phyloP scores from a whole-genome alignment of 2,888 invertebrate species.

The Drosophila borborema region DNA sequence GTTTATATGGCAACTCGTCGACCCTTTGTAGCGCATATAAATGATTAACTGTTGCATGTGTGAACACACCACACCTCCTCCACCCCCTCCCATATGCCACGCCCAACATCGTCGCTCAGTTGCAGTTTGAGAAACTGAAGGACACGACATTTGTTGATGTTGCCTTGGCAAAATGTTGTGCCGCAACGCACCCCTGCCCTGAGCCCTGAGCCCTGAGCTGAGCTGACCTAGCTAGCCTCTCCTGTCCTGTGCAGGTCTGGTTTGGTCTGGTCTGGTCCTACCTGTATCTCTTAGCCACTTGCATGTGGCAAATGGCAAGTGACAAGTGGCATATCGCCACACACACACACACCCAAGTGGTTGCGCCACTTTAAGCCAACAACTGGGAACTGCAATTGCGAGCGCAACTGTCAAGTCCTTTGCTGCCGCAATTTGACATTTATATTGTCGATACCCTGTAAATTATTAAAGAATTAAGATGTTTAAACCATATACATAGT shows the following conservation, averaged over 20 bases:
- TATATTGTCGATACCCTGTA: conserved; percentile 30
- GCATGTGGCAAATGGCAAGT: conserved; percentile 36
- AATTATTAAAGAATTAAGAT: neutral
- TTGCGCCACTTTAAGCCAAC: conserved; percentile 60
- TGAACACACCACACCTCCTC: too few relatives aligned
- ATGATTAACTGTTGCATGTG: conserved; percentile 77
- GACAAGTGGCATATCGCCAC: conserved; percentile 37
- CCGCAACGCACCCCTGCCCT: conserved; percentile 1
- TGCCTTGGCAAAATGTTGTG: conserved; percentile 36
- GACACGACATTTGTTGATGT: conserved; percentile 45
- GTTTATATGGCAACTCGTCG: conserved; percentile 5
- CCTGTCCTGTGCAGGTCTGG: neutral
- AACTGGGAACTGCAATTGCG: conserved; percentile 18
- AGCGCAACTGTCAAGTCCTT: conserved; percentile 36
- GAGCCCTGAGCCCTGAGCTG: too few relatives aligned
- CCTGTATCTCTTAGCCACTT: conserved; percentile 13
- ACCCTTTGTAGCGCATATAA: conserved; percentile 36
- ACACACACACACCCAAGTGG: conserved; percentile 47
- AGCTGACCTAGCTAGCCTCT: neutral
- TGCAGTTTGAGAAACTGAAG: conserved; percentile 52
- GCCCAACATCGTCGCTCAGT: conserved; percentile 48
- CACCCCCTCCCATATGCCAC: conserved; percentile 46
- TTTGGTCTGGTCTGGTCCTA: neutral
- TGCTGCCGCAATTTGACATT: conserved; percentile 15
- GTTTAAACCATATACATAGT: too few relatives aligned